A percentile compares a stretch with the other conserved stretches of the same genome.
Conservation (phyloP, 1,140 invertebrate species). For the Aphidius ervi region DNA sequence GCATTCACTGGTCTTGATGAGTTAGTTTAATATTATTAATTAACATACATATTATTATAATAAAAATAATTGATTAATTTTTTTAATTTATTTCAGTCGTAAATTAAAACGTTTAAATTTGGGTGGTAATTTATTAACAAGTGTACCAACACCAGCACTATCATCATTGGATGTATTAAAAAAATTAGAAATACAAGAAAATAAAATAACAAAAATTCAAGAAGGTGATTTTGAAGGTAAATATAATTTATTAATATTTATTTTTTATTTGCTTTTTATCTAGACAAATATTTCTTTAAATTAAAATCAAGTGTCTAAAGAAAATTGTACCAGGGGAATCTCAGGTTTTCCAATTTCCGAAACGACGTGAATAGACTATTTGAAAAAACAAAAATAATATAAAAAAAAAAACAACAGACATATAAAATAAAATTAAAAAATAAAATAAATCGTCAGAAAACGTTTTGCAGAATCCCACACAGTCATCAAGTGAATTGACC, state of each 20-base stretch:
- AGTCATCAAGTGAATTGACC: too few species aligned
- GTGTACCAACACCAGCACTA: slow-evolving; percentile 73
- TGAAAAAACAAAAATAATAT: too few species aligned
- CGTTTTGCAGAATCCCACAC: too few species aligned
- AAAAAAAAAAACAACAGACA: too few species aligned
- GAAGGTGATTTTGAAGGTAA: slow-evolving; percentile 82
- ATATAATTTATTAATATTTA: slow-evolving; percentile 14
- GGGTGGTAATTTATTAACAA: slow-evolving; percentile 74
- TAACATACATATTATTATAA: too few species aligned
- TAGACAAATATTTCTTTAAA: too few species aligned
- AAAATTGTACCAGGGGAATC: too few species aligned
- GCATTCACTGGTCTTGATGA: slow-evolving; percentile 82
- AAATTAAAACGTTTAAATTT: slow-evolving; percentile 81
- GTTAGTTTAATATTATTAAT: slow-evolving; percentile 54
- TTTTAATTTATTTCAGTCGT: slow-evolving; percentile 48
- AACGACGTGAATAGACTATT: too few species aligned
- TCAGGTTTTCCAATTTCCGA: too few species aligned
- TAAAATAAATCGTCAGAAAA: too few species aligned
- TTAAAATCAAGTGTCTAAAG: too few species aligned
- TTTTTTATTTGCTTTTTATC: not conserved
- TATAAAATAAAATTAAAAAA: too few species aligned
- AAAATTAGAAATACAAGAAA: slow-evolving; percentile 84
- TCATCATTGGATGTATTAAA: slow-evolving; percentile 72
- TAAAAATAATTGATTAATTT: not conserved
- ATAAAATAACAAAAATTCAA: slow-evolving; percentile 69